phyloP scores from a whole-genome alignment of 2,113 vertebrate species.

The Alosa alosa region DNA sequence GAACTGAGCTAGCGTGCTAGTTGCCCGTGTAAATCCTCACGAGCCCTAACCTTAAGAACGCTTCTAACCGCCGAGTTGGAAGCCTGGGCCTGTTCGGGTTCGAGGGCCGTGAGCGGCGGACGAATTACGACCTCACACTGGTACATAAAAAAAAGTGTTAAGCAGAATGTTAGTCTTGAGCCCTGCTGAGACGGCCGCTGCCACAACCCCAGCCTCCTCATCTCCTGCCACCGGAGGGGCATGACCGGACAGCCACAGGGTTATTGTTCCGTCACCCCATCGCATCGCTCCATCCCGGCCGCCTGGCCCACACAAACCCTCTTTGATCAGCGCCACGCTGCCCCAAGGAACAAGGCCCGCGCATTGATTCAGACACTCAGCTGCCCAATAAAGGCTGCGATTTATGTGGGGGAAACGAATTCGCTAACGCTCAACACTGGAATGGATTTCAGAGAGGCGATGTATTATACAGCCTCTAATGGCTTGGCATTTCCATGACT shows the following conservation, averaged over 20 bases:
- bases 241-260: background rate
- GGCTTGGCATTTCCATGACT: background rate
- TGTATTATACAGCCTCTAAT: background rate
- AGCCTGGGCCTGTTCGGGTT: no score
- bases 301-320: constrained; percentile 17
- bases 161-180: background rate
- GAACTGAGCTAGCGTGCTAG: no score
- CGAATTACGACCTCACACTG: no score
- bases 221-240: background rate
- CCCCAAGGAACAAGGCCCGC: constrained; percentile 52
- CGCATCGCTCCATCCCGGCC: background rate
- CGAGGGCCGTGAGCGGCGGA: no score
- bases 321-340: constrained; percentile 52
- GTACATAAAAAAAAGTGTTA: no score
- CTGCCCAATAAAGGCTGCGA: constrained; percentile 31
- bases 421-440: background rate
- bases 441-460: background rate
- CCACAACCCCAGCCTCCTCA: background rate
- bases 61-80: no score
- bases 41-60: no score
- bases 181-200: background rate
- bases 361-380: constrained; percentile 42
- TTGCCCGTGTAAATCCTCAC: no score
- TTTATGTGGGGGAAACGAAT: background rate
- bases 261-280: constrained; percentile 14